These are phyloP conservation scores for Pygoscelis antarcticus DNA, from an alignment of 2,113 vertebrate species.

Conservation along the genomic window DNA sequence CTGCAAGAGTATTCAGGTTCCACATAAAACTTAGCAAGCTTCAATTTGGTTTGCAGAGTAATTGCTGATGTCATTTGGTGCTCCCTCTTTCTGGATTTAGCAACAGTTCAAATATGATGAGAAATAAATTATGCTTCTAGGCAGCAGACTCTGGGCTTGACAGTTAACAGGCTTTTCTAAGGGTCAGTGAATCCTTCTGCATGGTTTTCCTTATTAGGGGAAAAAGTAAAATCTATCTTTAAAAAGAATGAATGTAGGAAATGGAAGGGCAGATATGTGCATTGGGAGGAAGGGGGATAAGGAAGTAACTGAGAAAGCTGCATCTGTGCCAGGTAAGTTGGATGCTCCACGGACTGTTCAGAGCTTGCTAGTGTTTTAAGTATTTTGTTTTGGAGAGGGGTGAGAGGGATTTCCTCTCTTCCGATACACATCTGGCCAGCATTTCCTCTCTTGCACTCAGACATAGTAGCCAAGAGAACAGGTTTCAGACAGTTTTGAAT, in stretches of 20 bases:
- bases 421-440: not conserved
- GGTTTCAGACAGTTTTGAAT: not conserved
- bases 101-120: not conserved
- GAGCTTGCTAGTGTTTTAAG: not conserved
- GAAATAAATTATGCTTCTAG: not conserved
- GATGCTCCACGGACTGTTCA: not conserved
- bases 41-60: not conserved
- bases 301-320: not conserved
- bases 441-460: not conserved
- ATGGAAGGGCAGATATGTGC: not conserved
- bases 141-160: not conserved
- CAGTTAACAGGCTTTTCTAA: not conserved
- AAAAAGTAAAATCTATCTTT: not conserved
- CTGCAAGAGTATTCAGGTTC: not conserved
- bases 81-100: not conserved
- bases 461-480: not conserved
- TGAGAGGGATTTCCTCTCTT: not conserved
- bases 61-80: not conserved
- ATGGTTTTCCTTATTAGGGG: slow-evolving; percentile 17
- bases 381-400: not conserved
- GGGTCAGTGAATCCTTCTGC: not conserved
- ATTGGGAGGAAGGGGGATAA: not conserved
- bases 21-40: not conserved
- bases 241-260: not conserved
- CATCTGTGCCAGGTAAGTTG: not conserved